Evolutionary conservation across 2,113 vertebrate species (phyloP), one percentile per base, ranked within the genome.

Genomic region (Saguinus imperator): DNA sequence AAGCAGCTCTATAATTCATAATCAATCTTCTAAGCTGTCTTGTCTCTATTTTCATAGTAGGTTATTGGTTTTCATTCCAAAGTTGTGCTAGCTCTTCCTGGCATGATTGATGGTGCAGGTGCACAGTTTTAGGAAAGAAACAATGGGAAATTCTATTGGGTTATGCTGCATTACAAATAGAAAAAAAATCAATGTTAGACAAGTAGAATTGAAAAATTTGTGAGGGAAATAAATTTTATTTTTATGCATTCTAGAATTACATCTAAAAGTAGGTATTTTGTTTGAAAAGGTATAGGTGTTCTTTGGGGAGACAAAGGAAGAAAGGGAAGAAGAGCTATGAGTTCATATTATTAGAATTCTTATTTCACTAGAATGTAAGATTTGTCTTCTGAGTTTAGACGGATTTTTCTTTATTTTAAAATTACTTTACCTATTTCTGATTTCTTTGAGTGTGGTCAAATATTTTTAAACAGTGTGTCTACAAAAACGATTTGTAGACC

Each of bases 1-100:
- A 87, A 83, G 82, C 79, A 89, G 73, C 45, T 91, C 87, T 96
- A 50, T 97, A 90, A 97, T 96, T 95, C 92, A 91, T 48, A 87
- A 90, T 96, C 94, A 86, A 32, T 97, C 90, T 96, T 96, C 92
- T 87, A 76, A 90, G 57, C 76, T 96, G 87, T 96, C 92, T 95
- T 84, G 43, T 94, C 88, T 96, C 66, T 72, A 32, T 82, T 96
- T 93, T 94, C 82, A 93, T 76, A 84, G 52, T 27, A 58, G 50
- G 43, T 35, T 91, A 76, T 66, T 3, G 40, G 87, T 66, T 96
- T 94, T 89, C 40, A 89, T 70, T 95, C 79, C 66, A 91, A 96
- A 93, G 68, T 66, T 90, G 58, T 25, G 45, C 14, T 90, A 50
- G 81, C 23, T 79, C 77, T 85, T 85, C 64, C 75, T 94, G 94